phyloP scores from a whole-genome alignment of 1,140 invertebrate species.

The Drosophila elegans region DNA sequence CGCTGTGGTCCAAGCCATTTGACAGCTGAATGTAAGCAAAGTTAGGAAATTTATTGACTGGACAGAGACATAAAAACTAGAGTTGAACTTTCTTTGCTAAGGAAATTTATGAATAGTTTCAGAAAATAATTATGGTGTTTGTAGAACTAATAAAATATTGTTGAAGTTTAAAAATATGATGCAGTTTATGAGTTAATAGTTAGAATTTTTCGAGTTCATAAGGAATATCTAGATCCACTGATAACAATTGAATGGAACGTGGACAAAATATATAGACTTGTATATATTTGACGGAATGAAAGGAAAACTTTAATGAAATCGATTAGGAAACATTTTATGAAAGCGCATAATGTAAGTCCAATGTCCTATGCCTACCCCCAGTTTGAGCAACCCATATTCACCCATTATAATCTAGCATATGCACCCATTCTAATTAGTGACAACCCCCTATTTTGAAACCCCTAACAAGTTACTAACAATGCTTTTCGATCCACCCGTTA shows the following conservation, averaged over 20 bases:
- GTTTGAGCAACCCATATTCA: constrained; percentile 29
- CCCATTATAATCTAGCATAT: constrained; percentile 60
- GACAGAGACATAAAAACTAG: constrained; percentile 2
- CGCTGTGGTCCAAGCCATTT: constrained; percentile 59
- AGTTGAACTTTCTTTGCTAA: constrained; percentile 8
- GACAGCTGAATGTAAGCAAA: constrained; percentile 63
- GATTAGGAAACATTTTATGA: not conserved
- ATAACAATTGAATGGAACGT: too few species aligned
- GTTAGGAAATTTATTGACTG: constrained; percentile 47
- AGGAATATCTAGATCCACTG: too few species aligned
- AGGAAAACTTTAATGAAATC: too few species aligned
- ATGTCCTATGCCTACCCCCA: constrained; percentile 9
- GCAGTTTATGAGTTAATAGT: too few species aligned
- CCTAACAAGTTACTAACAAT: constrained; percentile 36
- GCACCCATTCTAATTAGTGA: constrained; percentile 78
- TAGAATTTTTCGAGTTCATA: too few species aligned
- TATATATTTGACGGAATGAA: too few species aligned
- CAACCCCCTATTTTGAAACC: constrained; percentile 49
- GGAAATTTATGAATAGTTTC: constrained; percentile 14
- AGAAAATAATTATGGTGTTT: not conserved
- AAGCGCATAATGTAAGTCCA: not conserved
- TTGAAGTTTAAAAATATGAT: too few species aligned
- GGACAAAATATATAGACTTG: too few species aligned
- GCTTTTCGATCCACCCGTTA: constrained; percentile 56
- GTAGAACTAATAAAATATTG: too few species aligned